These are phyloP conservation scores for Tineola bisselliella DNA, from an alignment of 2,888 invertebrate genomes.

Conservation along the genomic window DNA sequence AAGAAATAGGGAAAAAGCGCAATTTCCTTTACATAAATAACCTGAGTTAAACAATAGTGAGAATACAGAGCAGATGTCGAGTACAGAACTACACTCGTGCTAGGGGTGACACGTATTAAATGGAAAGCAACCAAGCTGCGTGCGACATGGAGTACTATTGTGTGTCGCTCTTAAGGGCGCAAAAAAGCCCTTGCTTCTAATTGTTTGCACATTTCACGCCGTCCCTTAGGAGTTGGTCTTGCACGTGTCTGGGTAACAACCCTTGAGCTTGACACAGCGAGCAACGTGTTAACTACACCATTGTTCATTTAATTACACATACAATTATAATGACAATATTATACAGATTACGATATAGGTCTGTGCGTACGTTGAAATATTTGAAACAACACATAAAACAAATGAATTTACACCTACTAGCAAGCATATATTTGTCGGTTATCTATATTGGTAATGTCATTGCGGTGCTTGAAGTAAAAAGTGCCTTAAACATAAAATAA, in stretches of 20 bases:
- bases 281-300: neutral
- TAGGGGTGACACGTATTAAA: constrained; percentile 40
- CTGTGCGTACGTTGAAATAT: too few relatives aligned
- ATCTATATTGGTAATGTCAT: too few relatives aligned
- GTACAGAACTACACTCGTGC: constrained; percentile 30
- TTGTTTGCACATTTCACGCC: constrained; percentile 63
- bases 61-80: constrained; percentile 45
- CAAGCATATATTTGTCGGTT: too few relatives aligned
- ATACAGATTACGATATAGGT: too few relatives aligned
- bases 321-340: neutral
- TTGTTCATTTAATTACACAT: constrained; percentile 14
- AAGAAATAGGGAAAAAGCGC: too few relatives aligned
- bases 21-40: neutral
- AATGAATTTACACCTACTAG: too few relatives aligned
- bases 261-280: constrained; percentile 16
- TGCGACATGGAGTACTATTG: constrained; percentile 39
- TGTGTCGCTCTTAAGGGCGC: constrained; percentile 32
- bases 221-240: constrained; percentile 25
- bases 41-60: neutral
- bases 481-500: too few relatives aligned
- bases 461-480: too few relatives aligned
- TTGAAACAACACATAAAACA: too few relatives aligned
- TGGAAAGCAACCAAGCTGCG: neutral
- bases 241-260: constrained; percentile 25
- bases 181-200: constrained; percentile 24